Base-by-base conservation (phyloP, 2,888 invertebrate genomes). In the Harpalus rubripes region DNA sequence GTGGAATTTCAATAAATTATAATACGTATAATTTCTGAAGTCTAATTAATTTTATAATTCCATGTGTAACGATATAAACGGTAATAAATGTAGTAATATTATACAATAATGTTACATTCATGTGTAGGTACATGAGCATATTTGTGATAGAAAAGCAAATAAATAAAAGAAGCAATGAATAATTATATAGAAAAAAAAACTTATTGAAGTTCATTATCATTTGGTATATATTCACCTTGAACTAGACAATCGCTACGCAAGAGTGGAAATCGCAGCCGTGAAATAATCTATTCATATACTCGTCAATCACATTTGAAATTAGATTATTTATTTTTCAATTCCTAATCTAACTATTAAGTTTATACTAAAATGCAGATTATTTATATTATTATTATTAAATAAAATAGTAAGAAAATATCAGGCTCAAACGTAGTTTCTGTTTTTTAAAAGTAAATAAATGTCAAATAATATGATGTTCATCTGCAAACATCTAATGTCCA, bases 191-290 rank as follows among this genome's bases (percentile, higher is more conserved):
- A 12, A n/a, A 41, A 12, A 81, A 81, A 61, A 82, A 82, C 63
- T 58, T 12, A 44, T 7, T 41, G 84, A 84, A 84, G 84, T 84
- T 84, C 84, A 84, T 78, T 84, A 65, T 65, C 76, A 78, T 78
- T 39, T 59, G n/a, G 26, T 58, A 15, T 22, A 41, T 18, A 41
- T 26, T 76, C 39, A 44, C 84, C 84, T 84, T 84, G 84, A 84
- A 78, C 84, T 78, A 84, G 65, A 65, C 76, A 6, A 41, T 39
- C 80, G 76, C 10, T 12, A 52, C n/a, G 76, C 12, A 22, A 6
- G 44, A 52, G 44, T 16, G 18, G 44, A 74, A 7, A 8, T 63
- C 63, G 63, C 22, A 63, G 22, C 39, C 68, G 68, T 68, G 68
- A 32, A 68, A 39, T 15, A 68, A 39, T 68, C n/a, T 68, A 39